Percentiles rank a stretch among this genome's conserved stretches.
Conservation (phyloP, 1,140 invertebrate species). For the Platorchestia sp. region DNA sequence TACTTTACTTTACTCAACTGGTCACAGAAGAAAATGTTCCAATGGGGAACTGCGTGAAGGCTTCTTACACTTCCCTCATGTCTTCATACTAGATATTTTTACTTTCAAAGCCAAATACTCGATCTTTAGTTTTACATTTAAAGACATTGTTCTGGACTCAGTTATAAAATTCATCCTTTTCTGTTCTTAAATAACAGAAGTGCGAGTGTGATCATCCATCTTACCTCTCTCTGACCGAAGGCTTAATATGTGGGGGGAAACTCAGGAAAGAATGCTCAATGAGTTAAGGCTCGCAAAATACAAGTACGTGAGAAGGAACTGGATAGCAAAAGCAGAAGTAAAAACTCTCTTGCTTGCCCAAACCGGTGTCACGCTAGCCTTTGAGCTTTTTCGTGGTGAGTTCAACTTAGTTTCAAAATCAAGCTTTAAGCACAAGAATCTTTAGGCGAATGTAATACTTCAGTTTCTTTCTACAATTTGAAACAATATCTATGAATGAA, state of each 20-base stretch:
- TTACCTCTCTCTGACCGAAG: constrained; percentile 4
- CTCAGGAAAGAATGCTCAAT: too few species aligned
- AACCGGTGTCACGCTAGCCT: background rate
- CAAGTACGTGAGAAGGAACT: constrained; percentile 2
- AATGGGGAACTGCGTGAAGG: too few species aligned
- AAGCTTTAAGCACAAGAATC: background rate
- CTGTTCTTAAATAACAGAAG: background rate
- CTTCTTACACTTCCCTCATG: too few species aligned
- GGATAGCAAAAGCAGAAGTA: background rate
- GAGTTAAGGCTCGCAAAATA: background rate
- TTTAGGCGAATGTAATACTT: background rate
- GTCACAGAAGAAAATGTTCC: too few species aligned
- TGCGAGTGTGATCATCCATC: background rate
- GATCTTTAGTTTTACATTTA: too few species aligned
- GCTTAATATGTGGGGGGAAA: too few species aligned
- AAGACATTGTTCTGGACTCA: too few species aligned
- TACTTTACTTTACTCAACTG: too few species aligned
- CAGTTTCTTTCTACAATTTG: background rate
- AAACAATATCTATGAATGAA: background rate
- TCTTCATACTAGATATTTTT: too few species aligned
- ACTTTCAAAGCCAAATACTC: too few species aligned
- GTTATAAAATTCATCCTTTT: background rate
- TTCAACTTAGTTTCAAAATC: background rate
- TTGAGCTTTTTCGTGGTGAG: background rate
- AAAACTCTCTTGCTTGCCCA: background rate